Base-by-base conservation (phyloP, 2,797 vertebrate genomes). In the Phoxinus dragarum region DNA sequence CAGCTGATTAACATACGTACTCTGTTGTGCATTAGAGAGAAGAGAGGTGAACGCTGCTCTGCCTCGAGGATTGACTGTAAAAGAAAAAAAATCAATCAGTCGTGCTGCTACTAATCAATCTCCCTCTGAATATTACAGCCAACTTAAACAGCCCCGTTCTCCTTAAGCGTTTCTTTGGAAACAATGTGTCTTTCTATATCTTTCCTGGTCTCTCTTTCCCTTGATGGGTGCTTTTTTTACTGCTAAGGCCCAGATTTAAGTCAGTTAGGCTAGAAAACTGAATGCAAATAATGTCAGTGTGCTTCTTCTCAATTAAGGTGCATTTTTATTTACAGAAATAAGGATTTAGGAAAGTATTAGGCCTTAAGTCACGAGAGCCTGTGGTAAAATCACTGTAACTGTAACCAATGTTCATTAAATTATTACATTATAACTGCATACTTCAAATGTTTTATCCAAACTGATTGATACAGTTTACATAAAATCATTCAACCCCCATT, bases 1-100 rank as follows among this genome's bases (percentile, higher is more conserved):
- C 66, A n/a, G 76, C 84, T 77, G 81, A 83, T 86, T 82, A 80
- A 74, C 84, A 85, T 73, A 85, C 77, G 10, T 61, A 49, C 21
- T 71, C 61, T n/a, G 69, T 52, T 77, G 59, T 77, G 69, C 84
- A 72, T 84, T 77, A 78, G 31, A 68, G 69, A 74, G 69, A 81
- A 74, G 56, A 44, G 69, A 73, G 38, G 66, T 54, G 68, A 68
- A 79, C 56, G 54, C 84, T 49, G 31, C 56, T 52, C 11, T 34
- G 11, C 38, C 42, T 81, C 12, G 5, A 47, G 69, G 76, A 82
- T 82, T 68, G 81, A 82, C 82, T 82, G 78, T 80, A 86, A 86
- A 86, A 72, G 75, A 85, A 71, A 80, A 81, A 85, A 85, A 85
- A 85, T 85, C 84, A 80, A 85, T 85, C 77, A 27, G 69, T 80